A percentile compares a stretch with the other conserved stretches of the same genome.
Evolutionary conservation across 2,888 invertebrate species (phyloP).

Genomic region (Danaus chrysippus): DNA sequence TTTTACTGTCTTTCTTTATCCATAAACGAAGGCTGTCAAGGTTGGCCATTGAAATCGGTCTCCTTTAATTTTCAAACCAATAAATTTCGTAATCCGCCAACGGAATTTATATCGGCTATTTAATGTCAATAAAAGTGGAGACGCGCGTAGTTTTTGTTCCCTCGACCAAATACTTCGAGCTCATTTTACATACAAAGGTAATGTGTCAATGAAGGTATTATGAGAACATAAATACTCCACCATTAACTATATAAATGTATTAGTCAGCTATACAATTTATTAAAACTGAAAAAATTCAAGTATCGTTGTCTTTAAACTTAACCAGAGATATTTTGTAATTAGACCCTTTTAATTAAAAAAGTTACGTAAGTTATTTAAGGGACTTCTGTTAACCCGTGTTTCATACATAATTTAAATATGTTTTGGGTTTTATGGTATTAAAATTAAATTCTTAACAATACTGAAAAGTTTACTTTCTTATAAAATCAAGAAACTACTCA

Average conservation of each 20-base stretch:
- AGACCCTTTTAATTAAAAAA: too few species aligned
- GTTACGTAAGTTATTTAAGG: too few species aligned
- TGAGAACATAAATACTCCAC: conserved; percentile 23
- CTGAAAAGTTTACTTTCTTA: too few species aligned
- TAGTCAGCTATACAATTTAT: neutral
- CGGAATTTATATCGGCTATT: conserved; percentile 75
- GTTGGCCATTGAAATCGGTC: conserved; percentile 74
- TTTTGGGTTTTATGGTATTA: too few species aligned
- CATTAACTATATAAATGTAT: neutral
- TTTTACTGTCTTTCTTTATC: conserved; percentile 54
- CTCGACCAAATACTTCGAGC: conserved; percentile 52
- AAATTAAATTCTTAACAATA: too few species aligned
- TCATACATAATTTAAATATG: too few species aligned
- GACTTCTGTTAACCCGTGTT: too few species aligned
- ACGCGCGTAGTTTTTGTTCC: conserved; percentile 53
- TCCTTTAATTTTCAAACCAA: conserved; percentile 76
- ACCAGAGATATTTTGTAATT: too few species aligned
- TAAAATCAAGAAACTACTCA: too few species aligned
- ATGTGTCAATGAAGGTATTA: conserved; percentile 57
- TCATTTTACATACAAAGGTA: conserved; percentile 73
- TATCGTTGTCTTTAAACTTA: too few species aligned
- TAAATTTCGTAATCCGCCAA: conserved; percentile 77
- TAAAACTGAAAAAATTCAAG: too few species aligned
- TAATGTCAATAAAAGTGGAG: conserved; percentile 69
- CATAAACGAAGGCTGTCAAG: conserved; percentile 68